These are phyloP conservation scores for Hermaeophaga mercurialis DNA, from an alignment of 2,888 invertebrate species.

Conservation along the genomic window DNA sequence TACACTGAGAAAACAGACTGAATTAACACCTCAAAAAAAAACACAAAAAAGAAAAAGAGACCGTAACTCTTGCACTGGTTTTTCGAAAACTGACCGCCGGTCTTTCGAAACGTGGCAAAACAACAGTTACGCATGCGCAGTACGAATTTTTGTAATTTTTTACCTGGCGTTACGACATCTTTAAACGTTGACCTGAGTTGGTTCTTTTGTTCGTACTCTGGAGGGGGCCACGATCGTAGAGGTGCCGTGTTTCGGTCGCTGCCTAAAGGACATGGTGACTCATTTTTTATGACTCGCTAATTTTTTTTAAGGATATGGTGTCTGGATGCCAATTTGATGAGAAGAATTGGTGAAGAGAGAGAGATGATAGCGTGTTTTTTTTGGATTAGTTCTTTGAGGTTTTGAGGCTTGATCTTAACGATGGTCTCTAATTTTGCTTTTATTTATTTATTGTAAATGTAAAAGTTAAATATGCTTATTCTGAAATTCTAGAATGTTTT, in stretches of 20 bases:
- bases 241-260: slow-evolving; percentile 42
- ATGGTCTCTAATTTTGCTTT: no score
- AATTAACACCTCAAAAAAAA: slow-evolving; percentile 7
- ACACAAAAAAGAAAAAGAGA: not conserved
- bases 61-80: not conserved
- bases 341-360: not conserved
- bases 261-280: slow-evolving; percentile 26
- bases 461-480: no score
- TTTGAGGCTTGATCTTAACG: no score
- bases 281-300: slow-evolving; percentile 3
- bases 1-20: slow-evolving; percentile 12
- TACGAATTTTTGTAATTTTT: slow-evolving; percentile 26
- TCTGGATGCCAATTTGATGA: slow-evolving; percentile 14
- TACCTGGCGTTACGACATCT: slow-evolving; percentile 55
- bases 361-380: not conserved
- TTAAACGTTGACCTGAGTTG: slow-evolving; percentile 46
- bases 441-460: no score
- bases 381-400: no score
- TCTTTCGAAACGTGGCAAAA: slow-evolving; percentile 25
- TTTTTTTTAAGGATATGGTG: not conserved
- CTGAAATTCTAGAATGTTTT: no score
- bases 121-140: slow-evolving; percentile 40
- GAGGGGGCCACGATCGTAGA: slow-evolving; percentile 50
- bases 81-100: not conserved
- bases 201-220: slow-evolving; percentile 46